Evolutionary conservation across 2,888 invertebrate species (phyloP).

Genomic region (Cephus spinipes): DNA sequence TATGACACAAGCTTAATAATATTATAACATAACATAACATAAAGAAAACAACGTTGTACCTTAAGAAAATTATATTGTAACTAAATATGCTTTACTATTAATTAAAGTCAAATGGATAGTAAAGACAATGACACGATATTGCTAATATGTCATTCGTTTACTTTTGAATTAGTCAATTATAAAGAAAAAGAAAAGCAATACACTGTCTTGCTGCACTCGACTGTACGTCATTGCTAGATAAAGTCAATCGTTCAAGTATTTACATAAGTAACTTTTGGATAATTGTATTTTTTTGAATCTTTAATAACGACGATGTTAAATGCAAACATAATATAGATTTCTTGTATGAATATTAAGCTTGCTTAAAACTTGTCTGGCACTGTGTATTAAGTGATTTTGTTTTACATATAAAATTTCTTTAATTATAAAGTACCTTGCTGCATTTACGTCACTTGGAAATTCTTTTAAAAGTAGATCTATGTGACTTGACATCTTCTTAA

Average conservation of each 20-base stretch:
- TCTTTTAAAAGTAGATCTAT: not conserved
- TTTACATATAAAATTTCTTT: not conserved
- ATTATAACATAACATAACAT: slow-evolving; percentile 1
- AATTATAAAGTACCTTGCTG: not conserved
- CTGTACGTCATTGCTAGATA: not conserved
- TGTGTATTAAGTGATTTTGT: not conserved
- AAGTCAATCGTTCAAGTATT: not conserved
- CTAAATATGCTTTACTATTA: slow-evolving; percentile 5
- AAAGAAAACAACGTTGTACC: not conserved
- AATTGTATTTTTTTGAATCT: not conserved
- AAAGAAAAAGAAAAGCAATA: not conserved
- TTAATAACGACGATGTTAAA: not conserved
- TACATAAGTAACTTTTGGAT: not conserved
- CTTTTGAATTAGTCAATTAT: not conserved
- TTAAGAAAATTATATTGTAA: slow-evolving; percentile 11
- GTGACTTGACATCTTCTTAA: not conserved
- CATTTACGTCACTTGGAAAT: not conserved
- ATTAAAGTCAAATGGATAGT: not conserved
- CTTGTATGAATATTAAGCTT: not conserved
- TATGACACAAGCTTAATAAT: slow-evolving; percentile 13
- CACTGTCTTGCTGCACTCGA: slow-evolving; percentile 11
- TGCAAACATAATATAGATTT: not conserved
- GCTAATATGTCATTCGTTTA: not conserved
- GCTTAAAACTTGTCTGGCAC: not conserved
- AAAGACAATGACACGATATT: not conserved